phyloP scores from a whole-genome alignment of 1,140 invertebrate species.

The Halesus radiatus region DNA sequence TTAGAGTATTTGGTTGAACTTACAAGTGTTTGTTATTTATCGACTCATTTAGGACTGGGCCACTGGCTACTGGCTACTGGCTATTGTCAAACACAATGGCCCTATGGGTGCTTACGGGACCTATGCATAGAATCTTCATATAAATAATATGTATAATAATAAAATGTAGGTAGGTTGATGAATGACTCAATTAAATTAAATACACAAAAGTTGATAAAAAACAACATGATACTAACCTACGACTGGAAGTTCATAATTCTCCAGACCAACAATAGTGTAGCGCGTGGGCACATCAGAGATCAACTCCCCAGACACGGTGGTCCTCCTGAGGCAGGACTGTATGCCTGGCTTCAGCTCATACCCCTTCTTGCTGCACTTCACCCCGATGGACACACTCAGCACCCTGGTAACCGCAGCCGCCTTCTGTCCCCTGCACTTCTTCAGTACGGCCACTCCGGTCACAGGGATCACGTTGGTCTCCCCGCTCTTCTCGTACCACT shows the following conservation, averaged over 20 bases:
- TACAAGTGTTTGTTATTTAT: too few species aligned
- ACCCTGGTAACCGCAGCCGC: slow-evolving; percentile 70
- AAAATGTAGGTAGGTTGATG: too few species aligned
- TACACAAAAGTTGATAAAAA: too few species aligned
- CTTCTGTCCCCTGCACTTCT: slow-evolving; percentile 66
- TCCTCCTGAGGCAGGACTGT: slow-evolving; percentile 72
- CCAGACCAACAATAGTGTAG: slow-evolving; percentile 78
- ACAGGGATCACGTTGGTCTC: slow-evolving; percentile 73
- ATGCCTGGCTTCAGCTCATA: slow-evolving; percentile 76
- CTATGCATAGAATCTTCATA: too few species aligned
- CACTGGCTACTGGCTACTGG: too few species aligned
- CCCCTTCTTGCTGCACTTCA: slow-evolving; percentile 71
- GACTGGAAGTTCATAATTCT: slow-evolving; percentile 80
- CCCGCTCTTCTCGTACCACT: slow-evolving; percentile 76
- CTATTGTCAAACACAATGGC: too few species aligned
- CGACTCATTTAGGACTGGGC: too few species aligned
- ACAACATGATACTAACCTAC: slow-evolving; percentile 60
- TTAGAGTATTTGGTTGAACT: too few species aligned
- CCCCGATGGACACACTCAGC: slow-evolving; percentile 73
- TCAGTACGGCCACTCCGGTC: slow-evolving; percentile 71
- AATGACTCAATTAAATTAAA: too few species aligned
- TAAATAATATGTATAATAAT: too few species aligned
- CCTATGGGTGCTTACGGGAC: too few species aligned
- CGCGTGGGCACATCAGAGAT: slow-evolving; percentile 78
- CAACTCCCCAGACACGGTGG: slow-evolving; percentile 72